Evolutionary conservation across 2,797 vertebrate species (phyloP).

Genomic region (Trachurus trachurus): DNA sequence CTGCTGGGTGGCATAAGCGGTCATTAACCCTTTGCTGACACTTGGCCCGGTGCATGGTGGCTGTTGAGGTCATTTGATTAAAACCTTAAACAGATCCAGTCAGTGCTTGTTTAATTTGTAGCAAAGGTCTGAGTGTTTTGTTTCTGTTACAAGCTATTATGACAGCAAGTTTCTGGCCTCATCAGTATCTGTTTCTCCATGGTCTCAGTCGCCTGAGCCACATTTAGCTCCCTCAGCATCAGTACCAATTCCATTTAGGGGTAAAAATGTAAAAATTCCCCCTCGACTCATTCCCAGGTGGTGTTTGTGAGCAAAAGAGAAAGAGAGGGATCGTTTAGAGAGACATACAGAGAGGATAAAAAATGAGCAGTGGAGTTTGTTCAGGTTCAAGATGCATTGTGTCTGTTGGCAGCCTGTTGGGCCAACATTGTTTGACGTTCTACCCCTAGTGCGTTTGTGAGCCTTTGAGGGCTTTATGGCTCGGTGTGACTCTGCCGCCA

Average conservation of each 20-base stretch:
- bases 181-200: conserved; percentile 59
- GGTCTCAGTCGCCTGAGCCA: conserved; percentile 64
- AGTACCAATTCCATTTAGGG: conserved; percentile 81
- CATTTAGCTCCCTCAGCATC: conserved; percentile 70
- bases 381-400: conserved; percentile 85
- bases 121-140: conserved; percentile 28
- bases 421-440: conserved; percentile 85
- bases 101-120: conserved; percentile 14
- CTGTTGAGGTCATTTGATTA: conserved; percentile 32
- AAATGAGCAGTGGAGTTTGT: conserved; percentile 82
- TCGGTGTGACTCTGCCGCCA: conserved; percentile 86
- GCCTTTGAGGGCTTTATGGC: conserved; percentile 87
- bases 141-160: conserved; percentile 59
- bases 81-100: conserved; percentile 39
- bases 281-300: conserved; percentile 79
- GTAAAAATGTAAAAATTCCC: conserved; percentile 73
- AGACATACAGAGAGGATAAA: conserved; percentile 77
- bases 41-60: neutral
- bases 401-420: conserved; percentile 83
- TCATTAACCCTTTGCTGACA: conserved; percentile 65
- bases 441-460: conserved; percentile 84
- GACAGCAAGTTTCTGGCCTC: conserved; percentile 62
- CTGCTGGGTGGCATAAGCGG: conserved; percentile 44
- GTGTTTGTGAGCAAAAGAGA: conserved; percentile 59
- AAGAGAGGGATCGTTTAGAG: conserved; percentile 71